Conservation (phyloP, 2,888 invertebrate species). For the Acanthopleura granulata region DNA sequence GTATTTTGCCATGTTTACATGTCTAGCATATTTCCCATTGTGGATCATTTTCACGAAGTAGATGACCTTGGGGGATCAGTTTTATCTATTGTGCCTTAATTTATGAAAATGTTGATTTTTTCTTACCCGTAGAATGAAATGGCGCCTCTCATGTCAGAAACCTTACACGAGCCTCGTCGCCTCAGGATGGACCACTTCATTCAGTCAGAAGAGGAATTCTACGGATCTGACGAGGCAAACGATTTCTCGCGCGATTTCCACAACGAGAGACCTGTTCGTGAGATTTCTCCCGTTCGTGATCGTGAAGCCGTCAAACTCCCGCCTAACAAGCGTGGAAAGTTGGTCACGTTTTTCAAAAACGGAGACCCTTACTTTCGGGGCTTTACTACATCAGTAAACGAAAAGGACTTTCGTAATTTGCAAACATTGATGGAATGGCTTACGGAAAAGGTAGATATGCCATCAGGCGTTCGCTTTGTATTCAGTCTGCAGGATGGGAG, state of each 20-base stretch:
- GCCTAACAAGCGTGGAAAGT: constrained; percentile 28
- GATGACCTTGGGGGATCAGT: too few relatives aligned
- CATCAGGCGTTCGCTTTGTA: constrained; percentile 89
- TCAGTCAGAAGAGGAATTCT: not conserved
- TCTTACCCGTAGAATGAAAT: not conserved
- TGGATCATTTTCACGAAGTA: too few relatives aligned
- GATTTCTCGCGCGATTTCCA: not conserved
- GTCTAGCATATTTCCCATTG: too few relatives aligned
- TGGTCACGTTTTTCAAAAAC: constrained; percentile 92
- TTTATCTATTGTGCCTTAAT: too few relatives aligned
- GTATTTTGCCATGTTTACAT: too few relatives aligned
- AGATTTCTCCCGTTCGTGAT: not conserved
- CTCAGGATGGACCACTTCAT: not conserved
- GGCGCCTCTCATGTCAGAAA: not conserved
- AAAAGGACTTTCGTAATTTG: constrained; percentile 87
- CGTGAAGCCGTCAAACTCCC: not conserved
- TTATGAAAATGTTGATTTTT: not conserved
- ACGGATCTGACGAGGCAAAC: not conserved
- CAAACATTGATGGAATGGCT: constrained; percentile 88
- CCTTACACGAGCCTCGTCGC: not conserved
- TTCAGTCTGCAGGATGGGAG: constrained; percentile 90
- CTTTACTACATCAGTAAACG: constrained; percentile 88
- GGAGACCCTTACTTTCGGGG: constrained; percentile 94
- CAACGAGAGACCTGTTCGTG: not conserved
- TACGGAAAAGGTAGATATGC: constrained; percentile 88